Percentiles rank a stretch among this genome's conserved stretches.
Evolutionary conservation across 2,888 invertebrate species (phyloP).

Genomic region (Cheilosia vulpina): DNA sequence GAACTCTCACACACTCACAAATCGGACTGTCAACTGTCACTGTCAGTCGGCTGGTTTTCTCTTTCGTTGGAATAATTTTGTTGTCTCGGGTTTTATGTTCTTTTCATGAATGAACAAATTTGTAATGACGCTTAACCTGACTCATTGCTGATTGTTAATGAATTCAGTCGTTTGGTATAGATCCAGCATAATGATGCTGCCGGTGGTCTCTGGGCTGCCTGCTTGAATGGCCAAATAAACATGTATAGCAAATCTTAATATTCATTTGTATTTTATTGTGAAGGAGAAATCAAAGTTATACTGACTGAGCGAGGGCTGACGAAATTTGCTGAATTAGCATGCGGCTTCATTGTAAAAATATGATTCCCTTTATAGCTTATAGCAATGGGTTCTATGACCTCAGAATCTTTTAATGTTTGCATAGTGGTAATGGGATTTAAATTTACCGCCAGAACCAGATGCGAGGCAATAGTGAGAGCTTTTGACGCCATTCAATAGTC

Average conservation of each 20-base stretch:
- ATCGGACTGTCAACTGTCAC: not conserved
- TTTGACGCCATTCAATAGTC: not conserved
- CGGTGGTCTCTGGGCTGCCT: not conserved
- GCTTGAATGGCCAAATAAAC: constrained; percentile 1
- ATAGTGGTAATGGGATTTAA: not conserved
- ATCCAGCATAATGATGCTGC: not conserved
- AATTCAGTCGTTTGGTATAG: constrained; percentile 19
- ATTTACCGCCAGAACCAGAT: not conserved
- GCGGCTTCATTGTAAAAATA: too few species aligned
- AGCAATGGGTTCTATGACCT: constrained; percentile 13
- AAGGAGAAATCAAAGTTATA: not conserved
- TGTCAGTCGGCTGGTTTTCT: constrained; percentile 43
- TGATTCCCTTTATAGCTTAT: not conserved
- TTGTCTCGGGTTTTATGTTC: constrained; percentile 22
- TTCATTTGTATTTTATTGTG: not conserved
- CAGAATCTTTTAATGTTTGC: not conserved
- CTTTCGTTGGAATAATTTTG: constrained; percentile 2
- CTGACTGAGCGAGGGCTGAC: not conserved
- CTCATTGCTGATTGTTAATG: constrained; percentile 47
- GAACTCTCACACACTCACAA: constrained; percentile 38
- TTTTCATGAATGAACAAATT: constrained; percentile 50
- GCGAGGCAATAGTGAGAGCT: not conserved
- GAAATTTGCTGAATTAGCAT: too few species aligned
- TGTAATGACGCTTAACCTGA: constrained; percentile 37
- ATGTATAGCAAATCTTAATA: constrained; percentile 30